Evolutionary conservation across 2,888 invertebrate species (phyloP), one percentile per base, ranked within the genome.

Genomic region (Hanleya hanleyi): DNA sequence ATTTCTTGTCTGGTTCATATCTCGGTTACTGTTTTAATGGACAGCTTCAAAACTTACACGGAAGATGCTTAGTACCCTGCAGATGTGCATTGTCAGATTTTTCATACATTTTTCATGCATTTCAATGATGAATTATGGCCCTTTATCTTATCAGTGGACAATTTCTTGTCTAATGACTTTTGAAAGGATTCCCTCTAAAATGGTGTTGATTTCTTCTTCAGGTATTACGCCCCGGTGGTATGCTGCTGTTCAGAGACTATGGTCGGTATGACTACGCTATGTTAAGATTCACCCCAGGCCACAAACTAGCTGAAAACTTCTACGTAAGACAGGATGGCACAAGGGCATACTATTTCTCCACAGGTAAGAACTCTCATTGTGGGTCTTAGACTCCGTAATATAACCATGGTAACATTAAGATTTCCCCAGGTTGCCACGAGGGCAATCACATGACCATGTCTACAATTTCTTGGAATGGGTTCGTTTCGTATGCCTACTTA

Each of bases 241-340:
- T 95, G 41, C 88, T 99, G 1, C 90, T 99, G 26, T 95, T 99
- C 81, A 92, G 99, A 76, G 99, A 99, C 91, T 99, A 99, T 90
- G 99, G 97, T 0, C 92, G 96, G 0, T 95, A 97, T 86, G 99
- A 99, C 89, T 96, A 98, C 95, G 96, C 99, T 0, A 98, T 98
- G 92, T 88, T 99, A 67, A 92, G 99, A 41, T 99, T 99, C 89
- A 95, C 96, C 77, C 94, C 96, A 0, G 98, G 97, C 0, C 95
- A 96, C 87, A 98, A 98, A 90, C 95, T 99, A 67, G 91, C 94
- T 0, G 97, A 98, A 2, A 96, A 97, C 88, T 95, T 97, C 83
- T 99, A 99, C 88, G 95, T 97, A 93, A 92, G 99, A 26, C 98
- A 98, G 90, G 99, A 99, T 93, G 98, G 98, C 0, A 99, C 98